Conservation (phyloP, 2,888 invertebrate species). For the Hemaris fuciformis region DNA sequence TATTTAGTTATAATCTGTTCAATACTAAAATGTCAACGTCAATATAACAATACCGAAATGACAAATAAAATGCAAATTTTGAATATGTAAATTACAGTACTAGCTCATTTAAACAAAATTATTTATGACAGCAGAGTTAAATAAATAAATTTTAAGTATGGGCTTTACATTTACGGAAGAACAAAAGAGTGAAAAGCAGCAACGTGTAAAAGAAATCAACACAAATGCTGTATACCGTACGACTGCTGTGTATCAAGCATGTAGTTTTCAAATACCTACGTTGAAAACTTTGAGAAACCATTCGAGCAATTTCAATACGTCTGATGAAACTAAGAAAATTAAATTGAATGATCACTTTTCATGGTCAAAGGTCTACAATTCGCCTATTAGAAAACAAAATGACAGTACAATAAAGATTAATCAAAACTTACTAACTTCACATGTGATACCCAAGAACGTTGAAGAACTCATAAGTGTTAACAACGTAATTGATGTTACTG, state of each 20-base stretch:
- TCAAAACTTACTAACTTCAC: background rate
- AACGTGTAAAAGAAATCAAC: constrained; percentile 33
- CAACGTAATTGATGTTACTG: constrained; percentile 19
- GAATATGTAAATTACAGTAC: background rate
- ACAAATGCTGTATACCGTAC: constrained; percentile 40
- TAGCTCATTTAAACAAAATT: background rate
- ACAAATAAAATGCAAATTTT: background rate
- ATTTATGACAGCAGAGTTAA: background rate
- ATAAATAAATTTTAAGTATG: constrained; percentile 27
- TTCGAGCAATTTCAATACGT: constrained; percentile 9
- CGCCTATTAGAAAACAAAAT: constrained; percentile 33
- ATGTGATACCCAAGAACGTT: background rate
- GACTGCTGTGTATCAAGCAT: constrained; percentile 56
- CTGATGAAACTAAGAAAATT: constrained; percentile 21
- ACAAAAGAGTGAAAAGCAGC: constrained; percentile 22
- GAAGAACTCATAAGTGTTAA: background rate
- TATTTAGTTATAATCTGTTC: background rate
- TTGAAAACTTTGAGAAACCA: background rate
- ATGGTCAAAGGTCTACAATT: constrained; percentile 56
- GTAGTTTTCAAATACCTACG: constrained; percentile 39
- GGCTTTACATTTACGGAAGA: constrained; percentile 34
- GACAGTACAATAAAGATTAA: background rate
- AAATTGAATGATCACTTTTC: constrained; percentile 29
- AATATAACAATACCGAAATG: background rate
- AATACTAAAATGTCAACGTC: background rate